Percentiles rank a stretch among this genome's conserved stretches.
phyloP scores from a whole-genome alignment of 2,797 vertebrate species.

The Cirrhinus molitorella region DNA sequence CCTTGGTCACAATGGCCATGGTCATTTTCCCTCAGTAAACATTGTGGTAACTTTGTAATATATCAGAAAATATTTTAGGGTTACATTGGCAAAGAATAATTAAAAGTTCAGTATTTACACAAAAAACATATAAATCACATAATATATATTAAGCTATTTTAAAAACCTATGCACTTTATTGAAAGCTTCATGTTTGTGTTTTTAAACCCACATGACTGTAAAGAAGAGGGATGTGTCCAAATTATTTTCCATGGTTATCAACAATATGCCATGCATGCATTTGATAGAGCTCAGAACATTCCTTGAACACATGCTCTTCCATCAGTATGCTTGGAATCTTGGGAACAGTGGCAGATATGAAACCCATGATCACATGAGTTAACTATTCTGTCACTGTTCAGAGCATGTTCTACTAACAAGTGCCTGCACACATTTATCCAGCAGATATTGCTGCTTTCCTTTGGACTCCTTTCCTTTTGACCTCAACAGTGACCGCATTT shows the following conservation, averaged over 20 bases:
- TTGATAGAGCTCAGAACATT: not conserved
- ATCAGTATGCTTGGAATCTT: not conserved
- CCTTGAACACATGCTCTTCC: conserved; percentile 8
- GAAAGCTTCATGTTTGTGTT: not conserved
- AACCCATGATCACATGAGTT: not conserved
- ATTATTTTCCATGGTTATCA: not conserved
- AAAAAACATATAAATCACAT: too few relatives aligned
- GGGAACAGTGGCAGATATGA: conserved; percentile 10
- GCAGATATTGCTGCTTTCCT: not conserved
- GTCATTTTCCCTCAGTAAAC: not conserved
- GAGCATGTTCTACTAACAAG: not conserved
- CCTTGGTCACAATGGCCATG: too few relatives aligned
- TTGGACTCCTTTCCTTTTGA: conserved; percentile 21
- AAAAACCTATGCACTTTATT: not conserved
- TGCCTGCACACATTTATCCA: not conserved
- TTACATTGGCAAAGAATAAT: not conserved
- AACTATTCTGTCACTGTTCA: not conserved
- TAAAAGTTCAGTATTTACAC: not conserved
- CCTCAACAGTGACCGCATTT: not conserved
- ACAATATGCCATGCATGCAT: not conserved
- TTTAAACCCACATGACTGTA: not conserved
- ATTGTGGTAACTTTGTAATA: not conserved
- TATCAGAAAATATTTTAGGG: not conserved
- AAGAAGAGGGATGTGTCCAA: not conserved
- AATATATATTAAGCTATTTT: not conserved